Evolutionary conservation across 2,113 vertebrate genomes (phyloP).

Genomic region (Entomyzon cyanotis): DNA sequence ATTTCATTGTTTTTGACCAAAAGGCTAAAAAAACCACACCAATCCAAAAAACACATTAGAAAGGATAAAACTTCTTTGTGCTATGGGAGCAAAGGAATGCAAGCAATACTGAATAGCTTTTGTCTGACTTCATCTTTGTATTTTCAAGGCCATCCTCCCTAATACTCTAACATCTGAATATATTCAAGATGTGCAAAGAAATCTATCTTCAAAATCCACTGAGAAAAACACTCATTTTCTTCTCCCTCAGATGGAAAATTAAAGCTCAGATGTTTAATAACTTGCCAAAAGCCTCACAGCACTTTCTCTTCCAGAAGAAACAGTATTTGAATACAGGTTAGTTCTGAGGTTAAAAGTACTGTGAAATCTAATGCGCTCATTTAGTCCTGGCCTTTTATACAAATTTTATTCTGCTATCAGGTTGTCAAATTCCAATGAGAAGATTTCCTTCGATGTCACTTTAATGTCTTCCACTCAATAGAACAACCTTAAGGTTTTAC

Average conservation of each 20-base stretch:
- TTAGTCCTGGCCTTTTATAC: background rate
- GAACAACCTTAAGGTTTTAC: background rate
- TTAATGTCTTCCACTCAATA: background rate
- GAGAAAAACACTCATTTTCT: background rate
- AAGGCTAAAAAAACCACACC: background rate
- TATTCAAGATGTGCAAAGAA: background rate
- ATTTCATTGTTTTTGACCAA: background rate
- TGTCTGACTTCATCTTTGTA: background rate
- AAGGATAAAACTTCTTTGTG: background rate
- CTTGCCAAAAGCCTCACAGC: conserved; percentile 17
- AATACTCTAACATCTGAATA: background rate
- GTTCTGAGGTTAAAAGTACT: background rate
- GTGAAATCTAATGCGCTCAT: background rate
- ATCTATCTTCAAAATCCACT: background rate
- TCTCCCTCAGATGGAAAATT: background rate
- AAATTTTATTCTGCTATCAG: background rate
- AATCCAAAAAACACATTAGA: background rate
- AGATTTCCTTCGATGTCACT: background rate
- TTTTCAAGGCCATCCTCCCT: background rate
- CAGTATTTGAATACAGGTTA: background rate
- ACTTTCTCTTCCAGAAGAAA: background rate
- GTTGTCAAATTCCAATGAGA: background rate
- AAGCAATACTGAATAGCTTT: background rate
- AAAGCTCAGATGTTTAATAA: conserved; percentile 37
- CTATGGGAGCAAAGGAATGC: background rate